Evolutionary conservation across 2,113 vertebrate genomes (phyloP), one percentile per base, ranked within the genome.

Genomic region (Tinamus guttatus): DNA sequence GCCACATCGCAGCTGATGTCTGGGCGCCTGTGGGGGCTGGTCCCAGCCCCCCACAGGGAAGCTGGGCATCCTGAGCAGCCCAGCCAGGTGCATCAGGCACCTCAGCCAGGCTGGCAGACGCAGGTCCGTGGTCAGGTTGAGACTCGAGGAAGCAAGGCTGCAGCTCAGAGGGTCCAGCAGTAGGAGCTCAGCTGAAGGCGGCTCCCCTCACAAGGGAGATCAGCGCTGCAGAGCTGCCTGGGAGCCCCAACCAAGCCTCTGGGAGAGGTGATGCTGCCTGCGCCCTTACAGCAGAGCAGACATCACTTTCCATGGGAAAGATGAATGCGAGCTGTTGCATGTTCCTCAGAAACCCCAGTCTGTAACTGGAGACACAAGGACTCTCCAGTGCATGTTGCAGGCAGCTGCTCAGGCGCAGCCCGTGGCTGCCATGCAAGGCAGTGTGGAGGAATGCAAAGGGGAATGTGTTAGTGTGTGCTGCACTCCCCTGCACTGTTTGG

Each of bases 1-100:
- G 3, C 32, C 0, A 0, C 6, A 8, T 7, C 49, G 49, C 52
- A 40, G 52, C 15, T 56, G 54, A 9, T 30, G 54, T 8, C 54
- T 28, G 52, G 14, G 25, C 7, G 28, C 27, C 30, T 17, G 28
- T 17, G 8, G 54, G 54, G 15, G 28, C 52, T 56, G 54, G 15
- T 56, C 54, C 27, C 54, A 30, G 27, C 15, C 5, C 28, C 54
- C 54, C 54, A 54, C 20, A 4, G 8, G 51, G 51, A 25, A 52
- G 25, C 25, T 7, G 25, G 51, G 51, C 51, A 52, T 13, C 51
- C 25, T 25, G 51, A 25, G 51, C 25, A 52, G 22, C 51, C 51
- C 52, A 28, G 13, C 27, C 52, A 5, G 13, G 14, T 8, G 27
- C 52, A 28, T 8, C 27, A 28, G 52, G 52, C 52, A 28, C 25